Evolutionary conservation across 2,888 invertebrate genomes (phyloP).

Genomic region (Hoplodrina blanda): DNA sequence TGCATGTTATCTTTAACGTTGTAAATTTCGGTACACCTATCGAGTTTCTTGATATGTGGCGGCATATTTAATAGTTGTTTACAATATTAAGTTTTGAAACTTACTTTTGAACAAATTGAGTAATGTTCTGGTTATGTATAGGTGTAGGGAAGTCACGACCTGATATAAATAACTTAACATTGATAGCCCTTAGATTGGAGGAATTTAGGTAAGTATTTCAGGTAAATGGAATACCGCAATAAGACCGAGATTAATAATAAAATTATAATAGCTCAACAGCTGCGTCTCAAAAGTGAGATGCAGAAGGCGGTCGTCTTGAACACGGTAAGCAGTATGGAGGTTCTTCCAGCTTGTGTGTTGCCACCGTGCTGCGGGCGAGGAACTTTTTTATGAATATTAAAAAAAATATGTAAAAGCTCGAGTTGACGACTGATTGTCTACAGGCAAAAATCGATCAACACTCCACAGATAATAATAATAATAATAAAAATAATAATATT

Average conservation of each 20-base stretch:
- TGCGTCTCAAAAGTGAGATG: no score
- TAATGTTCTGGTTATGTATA: slow-evolving; percentile 36
- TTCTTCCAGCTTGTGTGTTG: no score
- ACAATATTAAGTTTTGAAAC: slow-evolving; percentile 35
- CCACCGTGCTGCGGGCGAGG: no score
- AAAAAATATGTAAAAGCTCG: no score
- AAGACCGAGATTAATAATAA: background rate
- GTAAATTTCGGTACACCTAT: slow-evolving; percentile 57
- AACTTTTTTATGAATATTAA: no score
- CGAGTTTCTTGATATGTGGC: slow-evolving; percentile 53
- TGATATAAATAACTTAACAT: slow-evolving; percentile 27
- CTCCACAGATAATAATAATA: no score
- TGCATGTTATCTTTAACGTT: slow-evolving; percentile 56
- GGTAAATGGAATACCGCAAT: slow-evolving; percentile 5
- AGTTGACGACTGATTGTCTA: no score
- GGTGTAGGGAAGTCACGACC: slow-evolving; percentile 7
- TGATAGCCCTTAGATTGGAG: background rate
- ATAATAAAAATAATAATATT: no score
- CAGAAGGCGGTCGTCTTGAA: no score
- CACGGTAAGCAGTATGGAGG: no score
- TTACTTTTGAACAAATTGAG: slow-evolving; percentile 43
- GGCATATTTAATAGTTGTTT: slow-evolving; percentile 53
- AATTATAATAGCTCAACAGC: no score
- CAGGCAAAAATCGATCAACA: no score
- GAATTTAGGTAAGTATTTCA: slow-evolving; percentile 22